Base-by-base conservation (phyloP, 2,797 vertebrate genomes). In the Coregonus suidteri region DNA sequence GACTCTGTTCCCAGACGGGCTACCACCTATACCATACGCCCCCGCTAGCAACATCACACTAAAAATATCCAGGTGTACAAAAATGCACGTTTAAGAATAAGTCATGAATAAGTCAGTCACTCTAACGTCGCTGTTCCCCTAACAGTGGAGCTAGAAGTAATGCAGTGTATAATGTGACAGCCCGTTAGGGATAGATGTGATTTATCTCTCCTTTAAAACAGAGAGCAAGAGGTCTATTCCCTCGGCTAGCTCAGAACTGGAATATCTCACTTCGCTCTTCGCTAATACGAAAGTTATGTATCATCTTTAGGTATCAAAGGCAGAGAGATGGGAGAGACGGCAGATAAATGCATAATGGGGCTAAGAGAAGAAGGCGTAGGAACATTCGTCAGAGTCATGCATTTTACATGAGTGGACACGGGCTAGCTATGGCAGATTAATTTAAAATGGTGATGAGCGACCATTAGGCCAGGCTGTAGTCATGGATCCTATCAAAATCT, bases 391-490 rank as follows among this genome's bases (percentile, higher is more conserved):
- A 90, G 56, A 82, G 31, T 1, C 71, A 82, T 91, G 77, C 71
- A 92, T 91, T 87, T 90, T 89, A 76, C 62, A 91, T 90, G 88
- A 90, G 81, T 71, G 37, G 73, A 65, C 20, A n/a, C 62, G 83
- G 30, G 74, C 76, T 74, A 13, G 77, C 64, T 54, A 65, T 59
- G 75, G 78, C 81, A 78, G 66, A 25, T 74, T 56, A 62, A 41
- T 62, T 4, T 25, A 47, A 64, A 74, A 35, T 62, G 3, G 72
- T 31, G 30, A 74, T 86, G 53, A 83, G 84, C 86, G 15, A 85
- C 86, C 73, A 81, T 71, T 77, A 79, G 84, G 79, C 91, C 85
- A 25, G 25, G 25, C 25, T 25, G 25, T 25, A 13, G 65, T 47
- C 6, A 73, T 53, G 41, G 30, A 20, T 56, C 35, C 25, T 62